These are phyloP conservation scores for Taenioides sp. DNA, from an alignment of 2,797 vertebrate genomes.

Conservation along the genomic window DNA sequence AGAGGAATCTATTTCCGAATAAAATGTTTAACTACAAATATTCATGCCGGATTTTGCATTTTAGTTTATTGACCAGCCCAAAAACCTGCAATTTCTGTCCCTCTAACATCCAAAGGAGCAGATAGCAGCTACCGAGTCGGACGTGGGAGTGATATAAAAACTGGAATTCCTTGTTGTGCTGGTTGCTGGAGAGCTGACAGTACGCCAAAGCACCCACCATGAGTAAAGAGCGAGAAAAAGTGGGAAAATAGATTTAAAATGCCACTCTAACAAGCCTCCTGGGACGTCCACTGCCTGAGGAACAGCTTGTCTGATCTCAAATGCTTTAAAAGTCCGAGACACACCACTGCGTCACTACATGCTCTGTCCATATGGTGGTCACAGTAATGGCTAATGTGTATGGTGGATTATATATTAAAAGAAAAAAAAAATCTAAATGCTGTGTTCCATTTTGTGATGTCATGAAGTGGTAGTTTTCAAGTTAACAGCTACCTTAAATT, in stretches of 20 bases:
- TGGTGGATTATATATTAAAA: conserved; percentile 16
- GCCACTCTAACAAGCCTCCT: conserved; percentile 71
- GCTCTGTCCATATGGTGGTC: conserved; percentile 20
- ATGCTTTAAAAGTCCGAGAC: conserved; percentile 47
- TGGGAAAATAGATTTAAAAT: conserved; percentile 48
- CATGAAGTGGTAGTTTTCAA: too few relatives aligned
- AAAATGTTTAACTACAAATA: background rate
- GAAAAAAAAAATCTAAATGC: background rate
- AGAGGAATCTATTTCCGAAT: background rate
- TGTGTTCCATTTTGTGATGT: too few relatives aligned
- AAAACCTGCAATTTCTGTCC: background rate
- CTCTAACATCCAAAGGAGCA: conserved; percentile 10
- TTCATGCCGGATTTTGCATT: background rate
- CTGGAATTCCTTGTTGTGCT: conserved; percentile 53
- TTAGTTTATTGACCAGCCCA: background rate
- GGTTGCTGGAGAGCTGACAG: conserved; percentile 32
- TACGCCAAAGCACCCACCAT: conserved; percentile 35
- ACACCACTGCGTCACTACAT: conserved; percentile 34
- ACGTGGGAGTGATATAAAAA: conserved; percentile 24
- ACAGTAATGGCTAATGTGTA: conserved; percentile 11
- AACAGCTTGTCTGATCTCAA: conserved; percentile 67
- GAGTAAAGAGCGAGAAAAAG: conserved; percentile 38
- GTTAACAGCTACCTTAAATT: too few relatives aligned
- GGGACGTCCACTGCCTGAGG: conserved; percentile 53
- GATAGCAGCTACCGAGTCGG: background rate